Percentiles rank a stretch among this genome's conserved stretches.
Evolutionary conservation across 1,140 invertebrate species (phyloP).

Genomic region (Lucilia cuprina): DNA sequence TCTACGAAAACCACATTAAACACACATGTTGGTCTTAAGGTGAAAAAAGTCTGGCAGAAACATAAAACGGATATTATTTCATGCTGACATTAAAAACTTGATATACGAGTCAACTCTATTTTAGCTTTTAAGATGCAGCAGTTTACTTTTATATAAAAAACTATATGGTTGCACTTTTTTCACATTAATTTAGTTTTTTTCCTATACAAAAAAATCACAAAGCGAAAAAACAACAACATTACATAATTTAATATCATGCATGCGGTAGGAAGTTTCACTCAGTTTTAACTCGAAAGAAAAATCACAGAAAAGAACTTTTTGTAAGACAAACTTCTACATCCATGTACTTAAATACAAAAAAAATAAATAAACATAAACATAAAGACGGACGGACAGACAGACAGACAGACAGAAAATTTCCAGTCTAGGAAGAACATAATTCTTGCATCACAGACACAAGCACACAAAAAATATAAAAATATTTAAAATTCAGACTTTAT

Average conservation of each 20-base stretch:
- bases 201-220: not conserved
- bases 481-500: not conserved
- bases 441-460: no score
- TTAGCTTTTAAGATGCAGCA: not conserved
- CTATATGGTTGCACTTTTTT: not conserved
- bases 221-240: not conserved
- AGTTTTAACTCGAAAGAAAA: not conserved
- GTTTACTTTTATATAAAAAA: not conserved
- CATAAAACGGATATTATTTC: constrained; percentile 14
- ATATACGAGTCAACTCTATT: not conserved
- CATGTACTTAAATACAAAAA: not conserved
- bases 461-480: not conserved
- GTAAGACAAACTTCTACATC: not conserved
- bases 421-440: no score
- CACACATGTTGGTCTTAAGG: not conserved
- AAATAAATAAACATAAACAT: not conserved
- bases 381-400: not conserved
- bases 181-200: not conserved
- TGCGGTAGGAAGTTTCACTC: constrained; percentile 13
- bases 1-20: no score
- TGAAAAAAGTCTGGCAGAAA: not conserved
- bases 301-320: not conserved
- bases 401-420: not conserved
- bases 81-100: not conserved
- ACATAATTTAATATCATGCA: constrained; percentile 8